Percentiles rank a stretch among this genome's conserved stretches.
These are phyloP conservation scores for Dryococelus australis DNA, from an alignment of 2,888 invertebrate species.

Conservation along the genomic window DNA sequence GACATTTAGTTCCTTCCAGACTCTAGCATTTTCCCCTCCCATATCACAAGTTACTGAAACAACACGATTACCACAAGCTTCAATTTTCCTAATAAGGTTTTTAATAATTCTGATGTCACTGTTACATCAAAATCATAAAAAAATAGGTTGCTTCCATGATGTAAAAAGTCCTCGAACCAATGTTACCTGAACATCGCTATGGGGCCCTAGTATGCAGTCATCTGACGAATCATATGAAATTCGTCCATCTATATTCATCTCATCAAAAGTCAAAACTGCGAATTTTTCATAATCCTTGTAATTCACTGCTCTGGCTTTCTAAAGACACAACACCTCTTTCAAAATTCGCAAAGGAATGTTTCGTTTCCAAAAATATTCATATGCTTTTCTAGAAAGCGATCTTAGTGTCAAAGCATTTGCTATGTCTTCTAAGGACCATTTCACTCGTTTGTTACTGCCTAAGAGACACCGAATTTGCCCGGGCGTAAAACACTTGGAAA, in stretches of 20 bases:
- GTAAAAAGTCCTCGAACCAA: not conserved
- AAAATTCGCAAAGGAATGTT: not conserved
- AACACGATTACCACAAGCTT: not conserved
- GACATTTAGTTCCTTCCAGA: not conserved
- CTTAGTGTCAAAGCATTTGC: not conserved
- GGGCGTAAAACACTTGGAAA: not conserved
- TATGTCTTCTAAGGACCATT: not conserved
- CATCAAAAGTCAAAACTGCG: not conserved
- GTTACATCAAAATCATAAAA: constrained; percentile 3
- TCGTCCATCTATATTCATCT: not conserved
- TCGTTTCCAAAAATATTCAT: not conserved
- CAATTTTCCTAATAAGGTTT: not conserved
- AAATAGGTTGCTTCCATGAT: not conserved
- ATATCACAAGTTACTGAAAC: constrained; percentile 18
- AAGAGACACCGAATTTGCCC: not conserved
- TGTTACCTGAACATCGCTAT: not conserved
- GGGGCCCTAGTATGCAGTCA: not conserved
- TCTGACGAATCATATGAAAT: not conserved
- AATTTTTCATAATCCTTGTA: not conserved
- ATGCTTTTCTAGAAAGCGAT: not conserved
- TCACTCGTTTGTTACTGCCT: not conserved
- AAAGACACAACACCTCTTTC: not conserved
- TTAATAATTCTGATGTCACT: not conserved
- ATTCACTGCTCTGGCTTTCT: constrained; percentile 5
- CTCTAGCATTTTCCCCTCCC: constrained; percentile 4